These are phyloP conservation scores for Campylorhamphus procurvoides DNA, from an alignment of 2,113 vertebrate genomes.

Conservation along the genomic window DNA sequence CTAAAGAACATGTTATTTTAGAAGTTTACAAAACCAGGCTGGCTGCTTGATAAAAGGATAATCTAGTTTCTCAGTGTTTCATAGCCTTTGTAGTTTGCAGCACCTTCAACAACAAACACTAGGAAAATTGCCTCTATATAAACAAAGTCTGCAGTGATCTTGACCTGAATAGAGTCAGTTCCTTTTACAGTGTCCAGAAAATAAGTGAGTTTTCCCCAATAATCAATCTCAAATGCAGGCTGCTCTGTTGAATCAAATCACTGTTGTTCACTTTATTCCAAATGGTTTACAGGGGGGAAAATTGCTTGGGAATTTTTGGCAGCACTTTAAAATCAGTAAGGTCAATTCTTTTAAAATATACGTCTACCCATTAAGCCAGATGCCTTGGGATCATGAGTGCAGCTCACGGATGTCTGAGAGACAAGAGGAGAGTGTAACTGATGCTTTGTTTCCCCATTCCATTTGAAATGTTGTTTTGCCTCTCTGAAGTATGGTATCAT, in stretches of 20 bases:
- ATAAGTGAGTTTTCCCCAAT: background rate
- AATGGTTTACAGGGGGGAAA: background rate
- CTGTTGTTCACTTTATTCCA: background rate
- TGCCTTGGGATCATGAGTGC: background rate
- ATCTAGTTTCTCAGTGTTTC: background rate
- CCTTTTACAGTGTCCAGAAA: background rate
- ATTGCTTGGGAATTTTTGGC: background rate
- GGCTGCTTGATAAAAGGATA: background rate
- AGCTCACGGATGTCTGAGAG: background rate
- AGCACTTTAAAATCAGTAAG: background rate
- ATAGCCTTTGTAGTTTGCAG: background rate
- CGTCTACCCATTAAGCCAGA: background rate
- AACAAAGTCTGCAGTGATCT: background rate
- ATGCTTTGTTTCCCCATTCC: background rate
- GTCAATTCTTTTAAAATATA: background rate
- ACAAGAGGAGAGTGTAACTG: background rate
- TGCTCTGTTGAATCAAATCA: background rate
- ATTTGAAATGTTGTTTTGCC: background rate
- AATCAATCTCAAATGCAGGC: background rate
- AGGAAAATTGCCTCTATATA: background rate
- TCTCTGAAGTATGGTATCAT: background rate
- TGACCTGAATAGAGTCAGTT: background rate
- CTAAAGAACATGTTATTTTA: background rate
- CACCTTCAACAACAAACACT: background rate
- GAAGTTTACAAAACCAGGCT: background rate